phyloP scores from a whole-genome alignment of 2,797 vertebrate species.

The Lutjanus campechanus region DNA sequence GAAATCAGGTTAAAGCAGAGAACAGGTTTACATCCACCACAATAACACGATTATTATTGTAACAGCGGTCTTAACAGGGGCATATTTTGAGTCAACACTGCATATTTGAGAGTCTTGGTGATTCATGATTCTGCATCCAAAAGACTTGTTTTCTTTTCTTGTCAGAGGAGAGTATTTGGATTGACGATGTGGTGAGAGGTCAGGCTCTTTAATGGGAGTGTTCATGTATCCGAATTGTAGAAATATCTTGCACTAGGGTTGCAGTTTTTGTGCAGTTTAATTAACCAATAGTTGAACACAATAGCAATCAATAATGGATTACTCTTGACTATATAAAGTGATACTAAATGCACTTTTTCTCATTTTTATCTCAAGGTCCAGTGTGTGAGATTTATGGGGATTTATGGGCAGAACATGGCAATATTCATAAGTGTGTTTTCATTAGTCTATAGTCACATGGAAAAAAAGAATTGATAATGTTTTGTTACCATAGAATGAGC shows the following conservation, averaged over 20 bases:
- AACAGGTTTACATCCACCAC: not conserved
- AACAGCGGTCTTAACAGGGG: slow-evolving; percentile 30
- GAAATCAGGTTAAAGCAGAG: slow-evolving; percentile 42
- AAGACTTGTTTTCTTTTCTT: not conserved
- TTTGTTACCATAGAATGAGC: too few species aligned
- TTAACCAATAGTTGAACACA: too few species aligned
- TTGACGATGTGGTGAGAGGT: not conserved
- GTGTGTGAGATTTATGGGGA: too few species aligned
- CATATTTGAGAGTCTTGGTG: slow-evolving; percentile 23
- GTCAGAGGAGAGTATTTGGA: not conserved
- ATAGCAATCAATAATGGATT: too few species aligned
- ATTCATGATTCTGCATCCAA: slow-evolving; percentile 8
- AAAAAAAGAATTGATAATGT: too few species aligned
- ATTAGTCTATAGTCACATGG: too few species aligned
- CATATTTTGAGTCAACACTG: slow-evolving; percentile 6
- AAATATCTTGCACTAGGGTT: not conserved
- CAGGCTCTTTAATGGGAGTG: not conserved
- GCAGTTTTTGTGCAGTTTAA: too few species aligned
- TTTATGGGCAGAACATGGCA: too few species aligned
- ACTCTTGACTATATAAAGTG: too few species aligned
- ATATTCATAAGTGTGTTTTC: too few species aligned
- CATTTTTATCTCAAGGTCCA: too few species aligned
- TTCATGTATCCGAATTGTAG: not conserved
- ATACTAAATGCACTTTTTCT: too few species aligned
- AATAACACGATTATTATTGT: not conserved